Conservation (phyloP, 2,113 vertebrate species). For the Lagopus leucura region DNA sequence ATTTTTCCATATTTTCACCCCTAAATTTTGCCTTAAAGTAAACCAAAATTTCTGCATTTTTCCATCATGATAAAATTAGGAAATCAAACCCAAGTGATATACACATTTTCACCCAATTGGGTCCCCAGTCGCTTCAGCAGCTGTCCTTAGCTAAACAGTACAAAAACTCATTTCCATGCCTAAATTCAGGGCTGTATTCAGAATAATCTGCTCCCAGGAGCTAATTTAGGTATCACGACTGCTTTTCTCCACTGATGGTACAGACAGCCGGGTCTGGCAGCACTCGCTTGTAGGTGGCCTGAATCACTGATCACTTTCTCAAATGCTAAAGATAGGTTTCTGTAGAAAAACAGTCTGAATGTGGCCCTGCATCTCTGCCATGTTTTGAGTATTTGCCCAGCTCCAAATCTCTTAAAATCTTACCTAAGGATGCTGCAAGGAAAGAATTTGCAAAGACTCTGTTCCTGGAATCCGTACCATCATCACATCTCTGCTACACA, state of each 20-base stretch:
- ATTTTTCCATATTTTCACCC: neutral
- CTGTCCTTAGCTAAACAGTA: neutral
- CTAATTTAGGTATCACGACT: conserved; percentile 54
- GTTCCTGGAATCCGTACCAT: neutral
- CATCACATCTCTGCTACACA: neutral
- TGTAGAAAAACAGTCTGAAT: conserved; percentile 51
- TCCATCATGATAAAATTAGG: neutral
- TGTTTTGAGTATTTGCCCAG: conserved; percentile 18
- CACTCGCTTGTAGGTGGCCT: conserved; percentile 60
- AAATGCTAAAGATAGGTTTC: conserved; percentile 65
- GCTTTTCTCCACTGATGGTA: conserved; percentile 48
- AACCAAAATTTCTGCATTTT: neutral
- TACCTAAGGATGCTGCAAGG: neutral
- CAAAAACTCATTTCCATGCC: conserved; percentile 14
- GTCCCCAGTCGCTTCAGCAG: conserved; percentile 34
- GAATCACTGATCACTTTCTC: conserved; percentile 70
- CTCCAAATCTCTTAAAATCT: conserved; percentile 4
- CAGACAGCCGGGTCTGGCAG: conserved; percentile 71
- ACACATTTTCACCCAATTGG: neutral
- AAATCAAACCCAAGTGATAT: neutral
- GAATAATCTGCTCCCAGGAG: conserved; percentile 40
- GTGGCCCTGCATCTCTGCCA: conserved; percentile 2
- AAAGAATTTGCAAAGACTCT: neutral
- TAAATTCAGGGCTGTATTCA: conserved; percentile 9
- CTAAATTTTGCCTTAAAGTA: conserved; percentile 16